A percentile compares a stretch with the other conserved stretches of the same genome.
These are phyloP conservation scores for Trigoniulus corallinus DNA, from an alignment of 1,140 invertebrate genomes.

Conservation along the genomic window DNA sequence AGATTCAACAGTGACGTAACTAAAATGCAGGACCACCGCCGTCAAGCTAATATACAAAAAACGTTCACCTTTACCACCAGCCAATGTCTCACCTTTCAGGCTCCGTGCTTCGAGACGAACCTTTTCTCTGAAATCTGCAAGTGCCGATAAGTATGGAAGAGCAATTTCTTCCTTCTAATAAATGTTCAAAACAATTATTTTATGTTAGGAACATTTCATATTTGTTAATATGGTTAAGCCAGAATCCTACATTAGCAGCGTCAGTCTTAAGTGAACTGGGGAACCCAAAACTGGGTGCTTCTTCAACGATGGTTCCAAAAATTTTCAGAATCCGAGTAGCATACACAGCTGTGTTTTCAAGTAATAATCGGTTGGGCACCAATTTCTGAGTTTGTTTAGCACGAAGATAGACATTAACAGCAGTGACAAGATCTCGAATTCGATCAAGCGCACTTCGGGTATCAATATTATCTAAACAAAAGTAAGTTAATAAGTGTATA, in stretches of 20 bases:
- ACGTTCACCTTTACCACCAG: background rate
- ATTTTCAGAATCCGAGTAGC: conserved; percentile 71
- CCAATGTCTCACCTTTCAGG: conserved; percentile 35
- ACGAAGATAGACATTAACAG: conserved; percentile 70
- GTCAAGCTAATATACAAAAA: conserved; percentile 6
- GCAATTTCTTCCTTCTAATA: too few relatives aligned
- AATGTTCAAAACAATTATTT: too few relatives aligned
- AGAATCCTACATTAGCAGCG: too few relatives aligned
- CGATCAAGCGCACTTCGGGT: conserved; percentile 67
- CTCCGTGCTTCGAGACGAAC: conserved; percentile 52
- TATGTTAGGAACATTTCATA: too few relatives aligned
- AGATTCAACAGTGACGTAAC: conserved; percentile 56
- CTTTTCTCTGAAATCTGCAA: conserved; percentile 70
- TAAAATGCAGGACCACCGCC: conserved; percentile 13
- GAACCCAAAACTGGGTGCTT: conserved; percentile 59
- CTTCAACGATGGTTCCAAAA: conserved; percentile 61
- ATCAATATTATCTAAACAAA: conserved; percentile 74
- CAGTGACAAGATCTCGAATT: conserved; percentile 61
- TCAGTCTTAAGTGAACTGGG: conserved; percentile 33
- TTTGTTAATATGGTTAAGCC: too few relatives aligned
- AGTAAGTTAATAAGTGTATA: too few relatives aligned
- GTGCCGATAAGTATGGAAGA: conserved; percentile 70
- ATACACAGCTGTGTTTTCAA: conserved; percentile 41
- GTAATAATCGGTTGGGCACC: conserved; percentile 26
- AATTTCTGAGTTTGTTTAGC: conserved; percentile 31